Evolutionary conservation across 2,113 vertebrate genomes (phyloP), one percentile per base, ranked within the genome.

Genomic region (Strix uralensis): DNA sequence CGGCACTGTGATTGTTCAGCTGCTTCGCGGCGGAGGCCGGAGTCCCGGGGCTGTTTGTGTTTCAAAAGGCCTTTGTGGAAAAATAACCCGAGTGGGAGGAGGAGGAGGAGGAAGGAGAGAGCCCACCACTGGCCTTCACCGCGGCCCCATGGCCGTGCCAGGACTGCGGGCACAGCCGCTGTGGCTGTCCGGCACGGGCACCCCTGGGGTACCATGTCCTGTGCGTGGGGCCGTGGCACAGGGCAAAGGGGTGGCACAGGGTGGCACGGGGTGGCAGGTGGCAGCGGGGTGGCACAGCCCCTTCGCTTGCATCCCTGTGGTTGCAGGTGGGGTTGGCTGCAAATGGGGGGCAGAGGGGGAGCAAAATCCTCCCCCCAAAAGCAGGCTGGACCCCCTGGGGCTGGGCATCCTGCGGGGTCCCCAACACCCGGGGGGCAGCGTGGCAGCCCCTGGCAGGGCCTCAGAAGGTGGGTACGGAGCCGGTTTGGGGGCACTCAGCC

Each of bases 61-160:
- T 97, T 95, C 94, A 94, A 96, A 95, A 96, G 93, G 93, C 94
- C 94, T 96, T 96, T 96, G 95, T 97, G 94, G 96, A 96, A 97
- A 97, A 97, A 96, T 95, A 97, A 96, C 93, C 75, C 27, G 12
- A 87, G 92, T 44, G 2, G 77, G 89, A 91, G 93, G 84, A 87
- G 52, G 85, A 93, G 44, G 79, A 90, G 58, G 42, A 66, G 73
- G 87, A 85, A 92, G 66, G 62, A 79, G 32, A 69, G 57, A 90
- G 46, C 79, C 92, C 92, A 94, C 90, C 70, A 30, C 47, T 13
- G 38, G 70, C 70, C 46, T 61, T 87, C 27, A 25, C 61, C 36
- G 16, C 10, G 10, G 40, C 59, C 73, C 55, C 25, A 5, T 4
- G 2, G 58, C 70, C 40, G 2, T 67, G 54, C 62, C 63, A 36